Evolutionary conservation across 2,797 vertebrate genomes (phyloP).

Genomic region (Acanthiza pusilla): DNA sequence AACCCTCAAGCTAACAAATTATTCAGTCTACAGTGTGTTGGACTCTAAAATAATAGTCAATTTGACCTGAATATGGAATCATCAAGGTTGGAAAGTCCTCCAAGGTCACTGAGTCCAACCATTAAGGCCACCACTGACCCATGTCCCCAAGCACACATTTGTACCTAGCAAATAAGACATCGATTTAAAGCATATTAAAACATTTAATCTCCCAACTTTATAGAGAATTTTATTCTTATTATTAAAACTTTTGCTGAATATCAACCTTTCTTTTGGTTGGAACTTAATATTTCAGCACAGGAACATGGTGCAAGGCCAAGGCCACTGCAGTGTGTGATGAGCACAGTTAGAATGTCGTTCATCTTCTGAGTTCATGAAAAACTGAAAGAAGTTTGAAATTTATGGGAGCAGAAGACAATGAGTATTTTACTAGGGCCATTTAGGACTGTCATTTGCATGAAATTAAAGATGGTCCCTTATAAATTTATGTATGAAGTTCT

Average conservation of each 20-base stretch:
- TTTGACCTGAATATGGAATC: background rate
- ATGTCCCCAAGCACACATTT: background rate
- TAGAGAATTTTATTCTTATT: background rate
- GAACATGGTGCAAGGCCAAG: background rate
- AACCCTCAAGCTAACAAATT: background rate
- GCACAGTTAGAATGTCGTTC: background rate
- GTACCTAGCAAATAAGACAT: background rate
- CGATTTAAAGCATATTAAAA: background rate
- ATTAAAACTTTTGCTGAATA: background rate
- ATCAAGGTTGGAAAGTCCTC: background rate
- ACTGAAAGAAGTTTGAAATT: background rate
- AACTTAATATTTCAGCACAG: background rate
- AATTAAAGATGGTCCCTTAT: constrained; percentile 47
- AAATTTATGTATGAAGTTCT: constrained; percentile 55
- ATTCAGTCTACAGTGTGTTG: background rate
- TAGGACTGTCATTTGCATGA: constrained; percentile 49
- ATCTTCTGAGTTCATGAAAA: background rate
- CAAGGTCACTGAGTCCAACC: background rate
- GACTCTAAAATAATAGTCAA: background rate
- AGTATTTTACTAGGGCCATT: constrained; percentile 32
- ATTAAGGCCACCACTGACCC: background rate
- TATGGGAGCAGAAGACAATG: constrained; percentile 8
- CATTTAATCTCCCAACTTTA: background rate
- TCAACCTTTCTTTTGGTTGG: background rate
- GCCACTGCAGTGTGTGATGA: background rate